These are phyloP conservation scores for Brachionus plicatilis DNA, from an alignment of 1,140 invertebrate genomes.

Conservation along the genomic window DNA sequence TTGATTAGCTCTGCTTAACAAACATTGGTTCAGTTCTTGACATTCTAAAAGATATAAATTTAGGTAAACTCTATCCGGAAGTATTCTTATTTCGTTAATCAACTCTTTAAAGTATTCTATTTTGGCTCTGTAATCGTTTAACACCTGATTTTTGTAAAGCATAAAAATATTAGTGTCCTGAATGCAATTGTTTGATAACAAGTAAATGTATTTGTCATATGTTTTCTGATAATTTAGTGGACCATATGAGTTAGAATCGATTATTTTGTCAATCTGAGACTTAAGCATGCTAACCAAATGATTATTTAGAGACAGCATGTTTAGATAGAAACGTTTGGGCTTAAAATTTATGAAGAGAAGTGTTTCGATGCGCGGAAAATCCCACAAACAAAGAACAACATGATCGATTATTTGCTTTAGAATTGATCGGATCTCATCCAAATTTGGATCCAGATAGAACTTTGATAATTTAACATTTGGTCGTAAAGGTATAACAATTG, in stretches of 20 bases:
- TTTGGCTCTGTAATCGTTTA: slow-evolving; percentile 52
- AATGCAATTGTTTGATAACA: slow-evolving; percentile 63
- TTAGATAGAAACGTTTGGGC: background rate
- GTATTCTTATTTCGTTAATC: slow-evolving; percentile 70
- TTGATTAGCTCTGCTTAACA: slow-evolving; percentile 49
- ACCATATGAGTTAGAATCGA: background rate
- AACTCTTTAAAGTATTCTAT: slow-evolving; percentile 66
- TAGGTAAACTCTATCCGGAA: slow-evolving; percentile 66
- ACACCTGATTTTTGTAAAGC: slow-evolving; percentile 20
- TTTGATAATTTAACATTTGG: background rate
- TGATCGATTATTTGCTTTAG: background rate
- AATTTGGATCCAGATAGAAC: background rate
- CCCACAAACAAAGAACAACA: background rate
- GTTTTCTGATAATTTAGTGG: background rate
- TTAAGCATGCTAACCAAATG: background rate
- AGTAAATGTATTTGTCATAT: slow-evolving; percentile 48
- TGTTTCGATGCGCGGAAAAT: slow-evolving; percentile 6
- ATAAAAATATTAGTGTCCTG: slow-evolving; percentile 61
- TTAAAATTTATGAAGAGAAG: background rate
- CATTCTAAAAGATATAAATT: slow-evolving; percentile 68
- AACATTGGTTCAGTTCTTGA: slow-evolving; percentile 46
- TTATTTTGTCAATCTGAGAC: background rate
- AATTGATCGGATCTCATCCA: background rate
- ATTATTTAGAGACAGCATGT: background rate
- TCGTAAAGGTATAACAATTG: background rate